These are phyloP conservation scores for Sylvia borin DNA, from an alignment of 2,797 vertebrate genomes.

Conservation along the genomic window DNA sequence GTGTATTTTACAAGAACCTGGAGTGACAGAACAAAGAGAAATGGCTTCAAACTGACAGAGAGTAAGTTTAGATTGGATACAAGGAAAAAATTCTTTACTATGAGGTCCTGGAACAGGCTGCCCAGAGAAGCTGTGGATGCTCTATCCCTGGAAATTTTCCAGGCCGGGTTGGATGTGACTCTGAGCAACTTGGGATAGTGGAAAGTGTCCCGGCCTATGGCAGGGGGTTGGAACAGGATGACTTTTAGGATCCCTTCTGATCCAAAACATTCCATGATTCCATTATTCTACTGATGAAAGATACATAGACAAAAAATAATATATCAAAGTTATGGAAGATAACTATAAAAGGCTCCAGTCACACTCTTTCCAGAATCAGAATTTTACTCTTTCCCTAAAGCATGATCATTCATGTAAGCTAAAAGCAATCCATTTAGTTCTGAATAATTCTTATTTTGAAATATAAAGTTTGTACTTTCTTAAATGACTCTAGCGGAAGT, in stretches of 20 bases:
- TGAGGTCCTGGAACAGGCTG: not conserved
- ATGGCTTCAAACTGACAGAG: not conserved
- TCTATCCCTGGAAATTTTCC: not conserved
- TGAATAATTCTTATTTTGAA: not conserved
- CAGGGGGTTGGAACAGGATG: rapidly evolving
- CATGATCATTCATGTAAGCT: not conserved
- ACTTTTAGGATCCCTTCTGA: not conserved
- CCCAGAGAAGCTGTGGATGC: not conserved
- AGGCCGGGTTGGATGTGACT: not conserved
- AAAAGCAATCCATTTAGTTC: not conserved
- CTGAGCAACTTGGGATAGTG: not conserved
- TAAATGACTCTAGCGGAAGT: not conserved
- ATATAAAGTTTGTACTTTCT: not conserved
- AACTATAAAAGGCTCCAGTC: not conserved
- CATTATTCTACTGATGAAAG: not conserved
- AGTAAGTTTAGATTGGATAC: not conserved
- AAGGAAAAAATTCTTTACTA: not conserved
- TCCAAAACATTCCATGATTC: not conserved
- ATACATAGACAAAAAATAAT: not conserved
- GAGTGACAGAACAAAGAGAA: not conserved
- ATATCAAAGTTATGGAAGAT: not conserved
- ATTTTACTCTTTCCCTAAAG: not conserved
- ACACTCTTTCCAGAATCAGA: not conserved
- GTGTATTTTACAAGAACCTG: not conserved
- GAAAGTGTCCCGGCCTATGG: not conserved